A percentile compares a stretch with the other conserved stretches of the same genome.
Evolutionary conservation across 2,888 invertebrate species (phyloP).

Genomic region (Andrena hattorfiana): DNA sequence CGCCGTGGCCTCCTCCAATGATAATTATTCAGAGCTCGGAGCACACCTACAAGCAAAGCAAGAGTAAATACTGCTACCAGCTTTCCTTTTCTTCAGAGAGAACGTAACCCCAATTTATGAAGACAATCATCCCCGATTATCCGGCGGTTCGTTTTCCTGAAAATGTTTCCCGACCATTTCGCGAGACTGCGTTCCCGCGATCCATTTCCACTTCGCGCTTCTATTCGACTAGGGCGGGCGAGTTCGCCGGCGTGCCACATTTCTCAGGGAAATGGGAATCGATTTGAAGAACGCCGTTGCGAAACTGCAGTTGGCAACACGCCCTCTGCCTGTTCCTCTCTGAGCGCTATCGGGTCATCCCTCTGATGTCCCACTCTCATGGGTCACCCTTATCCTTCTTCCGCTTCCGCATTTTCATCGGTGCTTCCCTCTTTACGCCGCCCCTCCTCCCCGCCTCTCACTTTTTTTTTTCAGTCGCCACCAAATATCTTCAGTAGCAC

Average conservation of each 20-base stretch:
- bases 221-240: conserved; percentile 48
- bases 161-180: conserved; percentile 43
- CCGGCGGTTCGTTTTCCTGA: conserved; percentile 39
- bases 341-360: conserved; percentile 66
- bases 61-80: conserved; percentile 13
- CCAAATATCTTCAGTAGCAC: conserved; percentile 42
- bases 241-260: conserved; percentile 67
- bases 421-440: not conserved
- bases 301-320: conserved; percentile 80
- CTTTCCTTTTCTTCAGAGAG: not conserved
- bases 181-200: conserved; percentile 46
- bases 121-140: conserved; percentile 50
- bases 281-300: conserved; percentile 77
- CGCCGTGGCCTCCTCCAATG: not conserved
- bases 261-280: conserved; percentile 80
- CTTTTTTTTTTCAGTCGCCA: conserved; percentile 30
- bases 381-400: conserved; percentile 55
- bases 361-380: conserved; percentile 60
- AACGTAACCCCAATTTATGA: conserved; percentile 42
- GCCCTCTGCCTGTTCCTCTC: conserved; percentile 75
- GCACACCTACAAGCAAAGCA: not conserved
- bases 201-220: conserved; percentile 69
- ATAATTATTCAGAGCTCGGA: not conserved
- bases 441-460: not conserved
- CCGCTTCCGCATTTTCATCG: conserved; percentile 38